Evolutionary conservation across 1,140 invertebrate species (phyloP).

Genomic region (Papilio machaon): DNA sequence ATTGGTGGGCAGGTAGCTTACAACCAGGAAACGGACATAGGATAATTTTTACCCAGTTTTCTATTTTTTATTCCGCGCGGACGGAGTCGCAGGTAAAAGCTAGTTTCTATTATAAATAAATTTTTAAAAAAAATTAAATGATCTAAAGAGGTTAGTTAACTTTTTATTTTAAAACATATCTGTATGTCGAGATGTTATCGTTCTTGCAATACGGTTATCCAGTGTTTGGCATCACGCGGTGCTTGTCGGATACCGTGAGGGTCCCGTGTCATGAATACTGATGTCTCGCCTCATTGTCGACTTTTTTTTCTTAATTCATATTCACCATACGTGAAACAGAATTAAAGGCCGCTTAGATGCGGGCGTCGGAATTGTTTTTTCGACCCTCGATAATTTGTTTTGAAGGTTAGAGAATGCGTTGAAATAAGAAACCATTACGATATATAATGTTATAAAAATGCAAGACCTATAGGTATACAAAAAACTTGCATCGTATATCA

Average conservation of each 20-base stretch:
- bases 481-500: no score
- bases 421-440: background rate
- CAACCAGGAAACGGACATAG: no score
- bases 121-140: background rate
- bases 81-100: no score
- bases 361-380: constrained; percentile 34
- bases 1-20: no score
- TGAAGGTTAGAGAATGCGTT: constrained; percentile 23
- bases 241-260: constrained; percentile 29
- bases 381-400: constrained; percentile 29
- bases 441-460: background rate
- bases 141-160: constrained; percentile 3
- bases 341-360: constrained; percentile 36
- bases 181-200: constrained; percentile 21
- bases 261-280: constrained; percentile 34
- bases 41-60: no score
- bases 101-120: no score
- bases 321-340: constrained; percentile 39
- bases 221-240: constrained; percentile 29
- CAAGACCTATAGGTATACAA: background rate
- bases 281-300: constrained; percentile 36
- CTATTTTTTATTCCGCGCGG: no score
- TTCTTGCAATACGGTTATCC: constrained; percentile 29
- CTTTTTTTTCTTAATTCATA: constrained; percentile 38
- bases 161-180: background rate